Evolutionary conservation across 2,888 invertebrate genomes (phyloP).

Genomic region (Apantesis nais): DNA sequence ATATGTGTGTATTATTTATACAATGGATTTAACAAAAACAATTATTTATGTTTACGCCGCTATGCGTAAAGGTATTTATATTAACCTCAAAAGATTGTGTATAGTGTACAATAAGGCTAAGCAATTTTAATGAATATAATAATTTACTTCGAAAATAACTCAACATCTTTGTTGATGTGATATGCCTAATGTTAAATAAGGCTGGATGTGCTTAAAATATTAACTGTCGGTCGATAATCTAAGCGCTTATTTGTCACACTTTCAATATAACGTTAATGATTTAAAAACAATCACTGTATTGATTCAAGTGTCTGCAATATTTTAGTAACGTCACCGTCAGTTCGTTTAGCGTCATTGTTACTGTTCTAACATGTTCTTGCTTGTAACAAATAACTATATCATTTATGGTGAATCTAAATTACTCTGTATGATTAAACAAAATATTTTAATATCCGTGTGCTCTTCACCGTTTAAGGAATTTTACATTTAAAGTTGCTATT

Average conservation of each 20-base stretch:
- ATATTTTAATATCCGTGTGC: not conserved
- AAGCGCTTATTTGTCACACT: constrained; percentile 14
- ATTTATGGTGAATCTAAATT: not conserved
- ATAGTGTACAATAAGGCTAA: constrained; percentile 27
- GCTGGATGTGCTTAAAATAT: constrained; percentile 21
- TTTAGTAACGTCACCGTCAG: not conserved
- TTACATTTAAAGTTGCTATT: not conserved
- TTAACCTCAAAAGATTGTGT: constrained; percentile 29
- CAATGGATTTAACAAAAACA: constrained; percentile 2
- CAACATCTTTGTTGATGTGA: constrained; percentile 24
- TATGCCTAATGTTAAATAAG: constrained; percentile 29
- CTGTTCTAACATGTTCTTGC: not conserved
- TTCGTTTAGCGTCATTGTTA: not conserved
- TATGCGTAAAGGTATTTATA: constrained; percentile 19
- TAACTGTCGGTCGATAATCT: constrained; percentile 28
- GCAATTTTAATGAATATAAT: constrained; percentile 36
- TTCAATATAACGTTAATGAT: not conserved
- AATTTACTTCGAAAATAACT: constrained; percentile 32
- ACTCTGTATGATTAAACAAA: not conserved
- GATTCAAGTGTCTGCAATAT: not conserved
- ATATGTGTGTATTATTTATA: constrained; percentile 3
- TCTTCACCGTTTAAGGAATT: not conserved
- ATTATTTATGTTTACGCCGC: not conserved
- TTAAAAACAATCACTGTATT: not conserved
- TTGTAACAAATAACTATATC: not conserved